These are phyloP conservation scores for Ditula angustiorana DNA, from an alignment of 2,888 invertebrate genomes.

Conservation along the genomic window DNA sequence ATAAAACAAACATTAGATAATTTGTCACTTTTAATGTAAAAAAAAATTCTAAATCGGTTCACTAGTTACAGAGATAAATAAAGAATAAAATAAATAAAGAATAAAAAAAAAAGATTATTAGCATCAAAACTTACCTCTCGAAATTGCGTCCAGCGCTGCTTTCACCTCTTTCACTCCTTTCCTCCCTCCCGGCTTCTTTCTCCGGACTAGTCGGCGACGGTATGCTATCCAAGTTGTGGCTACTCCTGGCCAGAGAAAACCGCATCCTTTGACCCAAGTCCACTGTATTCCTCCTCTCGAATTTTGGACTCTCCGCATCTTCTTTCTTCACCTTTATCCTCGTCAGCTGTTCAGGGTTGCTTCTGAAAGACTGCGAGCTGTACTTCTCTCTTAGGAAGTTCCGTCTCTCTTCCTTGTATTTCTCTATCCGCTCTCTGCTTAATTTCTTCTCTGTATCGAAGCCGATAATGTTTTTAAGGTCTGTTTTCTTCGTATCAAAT, in stretches of 20 bases:
- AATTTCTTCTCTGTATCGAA: slow-evolving; percentile 85
- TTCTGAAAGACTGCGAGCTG: slow-evolving; percentile 92
- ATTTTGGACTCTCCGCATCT: slow-evolving; percentile 66
- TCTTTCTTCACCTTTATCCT: slow-evolving; percentile 75
- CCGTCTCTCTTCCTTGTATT: slow-evolving; percentile 96
- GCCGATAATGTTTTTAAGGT: slow-evolving; percentile 68
- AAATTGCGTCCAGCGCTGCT: slow-evolving; percentile 46
- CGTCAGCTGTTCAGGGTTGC: slow-evolving; percentile 83
- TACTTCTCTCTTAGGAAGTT: slow-evolving; percentile 94
- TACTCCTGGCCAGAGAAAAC: slow-evolving; percentile 73
- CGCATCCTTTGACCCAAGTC: slow-evolving; percentile 78
- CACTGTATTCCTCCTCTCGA: slow-evolving; percentile 79
- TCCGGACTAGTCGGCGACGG: slow-evolving; percentile 64
- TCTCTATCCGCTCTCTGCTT: slow-evolving; percentile 93
- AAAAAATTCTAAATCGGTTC: too few relatives aligned
- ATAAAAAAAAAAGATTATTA: too few relatives aligned
- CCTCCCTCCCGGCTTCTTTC: slow-evolving; percentile 25
- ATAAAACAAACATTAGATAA: too few relatives aligned
- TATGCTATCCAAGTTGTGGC: slow-evolving; percentile 71
- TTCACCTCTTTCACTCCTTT: slow-evolving; percentile 42
- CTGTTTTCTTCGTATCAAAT: slow-evolving; percentile 65
- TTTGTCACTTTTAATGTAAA: too few relatives aligned
- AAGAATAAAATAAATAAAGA: too few relatives aligned
- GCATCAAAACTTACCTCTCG: slow-evolving; percentile 56
- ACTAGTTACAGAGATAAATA: too few relatives aligned